Base-by-base conservation (phyloP, 35 echinoderm and acorn worm species). In the Eucidaris tribuloides region DNA sequence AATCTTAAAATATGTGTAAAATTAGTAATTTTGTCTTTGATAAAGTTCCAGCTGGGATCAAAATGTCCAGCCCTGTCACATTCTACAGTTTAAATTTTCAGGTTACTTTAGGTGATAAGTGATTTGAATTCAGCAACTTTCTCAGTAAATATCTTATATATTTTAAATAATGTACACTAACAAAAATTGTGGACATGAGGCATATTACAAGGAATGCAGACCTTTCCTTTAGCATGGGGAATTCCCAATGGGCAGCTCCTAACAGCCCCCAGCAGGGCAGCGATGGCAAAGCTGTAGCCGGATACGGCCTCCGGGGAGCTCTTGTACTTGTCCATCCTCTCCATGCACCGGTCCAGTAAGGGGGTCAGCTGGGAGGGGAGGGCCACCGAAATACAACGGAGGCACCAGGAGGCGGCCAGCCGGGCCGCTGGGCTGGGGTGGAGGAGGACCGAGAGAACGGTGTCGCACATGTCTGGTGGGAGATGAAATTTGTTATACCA, bases 241-340 rank as follows among this genome's bases (percentile, higher is more conserved):
- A 99, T 93, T 25, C 96, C 96, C 61, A 99, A 50, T 27, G 96
- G 96, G 50, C 96, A 99, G 63, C 89, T 88, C 42, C 90, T 48
- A 17, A 99, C 96, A 9, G 85, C 90, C 28, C 96, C 96, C 1
- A 99, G 61, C 13, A 99, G 74, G 4, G 90, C 86, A 90, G 96
- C 91, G 17, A 99, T 92, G 29, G 90, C 87, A 90, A 93, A 93
- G 57, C 96, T 99, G 68, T 99, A 99, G 2, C 96, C 96, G 45
- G 96, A 99, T 57, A 99, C 96, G 0, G 96, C 90, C 60, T 99
- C 96, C 43, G 91, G 91, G 7, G 96, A 93, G 20, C 90, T 78
- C 83, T 91, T 99, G 30, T 65, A 85, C 60, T 89, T 93, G 18
- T 85, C 64, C 71, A 99, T 57, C 17, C 91, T 84, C 44, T 89